Evolutionary conservation across 1,140 invertebrate species (phyloP), one percentile per base, ranked within the genome.

Genomic region (Drosophila ironensis): DNA sequence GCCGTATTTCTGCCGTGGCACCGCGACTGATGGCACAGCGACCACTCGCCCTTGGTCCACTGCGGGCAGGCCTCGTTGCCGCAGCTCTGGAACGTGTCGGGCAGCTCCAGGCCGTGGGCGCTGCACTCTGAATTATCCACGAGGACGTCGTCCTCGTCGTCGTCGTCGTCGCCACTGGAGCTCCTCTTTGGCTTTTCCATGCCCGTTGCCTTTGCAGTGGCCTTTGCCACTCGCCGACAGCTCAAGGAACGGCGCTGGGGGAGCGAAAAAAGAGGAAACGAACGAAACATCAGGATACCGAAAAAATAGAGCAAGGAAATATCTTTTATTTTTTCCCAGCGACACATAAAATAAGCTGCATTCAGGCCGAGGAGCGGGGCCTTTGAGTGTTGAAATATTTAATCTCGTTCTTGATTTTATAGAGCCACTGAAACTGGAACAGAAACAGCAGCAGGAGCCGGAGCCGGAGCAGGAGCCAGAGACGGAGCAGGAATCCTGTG

Each of bases 1-100:
- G 95, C 96, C 94, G 94, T 95, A 86, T 95, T 94, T 91, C 93
- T 94, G 19, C 93, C 93, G 76, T 95, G 94, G 88, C 95, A 96
- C 40, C 94, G 92, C 6, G 94, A 94, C 22, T 91, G 92, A 71
- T 93, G 92, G 74, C 95, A 96, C 1, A 91, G 80, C 1, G 93
- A 92, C 95, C 95, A 97, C n/a, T 93, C 92, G 16, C 91, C 92
- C 2, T 92, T 89, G 38, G 92, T 91, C 95, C 95, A 97, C 45
- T 92, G 92, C 1, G 95, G 94, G 89, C 95, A 96, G 44, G 92
- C 92, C 38, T 93, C 92, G 3, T 91, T 89, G 25, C 94, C 95
- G 80, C 95, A 96, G 46, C 93, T 92, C 80, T 93, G 92, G 33
- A 94, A 92, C 45, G 93, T 94, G 40, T 92, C 89, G 1, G 95